Conservation (phyloP, 2,888 invertebrate species). For the Ecliptopera silaceata region DNA sequence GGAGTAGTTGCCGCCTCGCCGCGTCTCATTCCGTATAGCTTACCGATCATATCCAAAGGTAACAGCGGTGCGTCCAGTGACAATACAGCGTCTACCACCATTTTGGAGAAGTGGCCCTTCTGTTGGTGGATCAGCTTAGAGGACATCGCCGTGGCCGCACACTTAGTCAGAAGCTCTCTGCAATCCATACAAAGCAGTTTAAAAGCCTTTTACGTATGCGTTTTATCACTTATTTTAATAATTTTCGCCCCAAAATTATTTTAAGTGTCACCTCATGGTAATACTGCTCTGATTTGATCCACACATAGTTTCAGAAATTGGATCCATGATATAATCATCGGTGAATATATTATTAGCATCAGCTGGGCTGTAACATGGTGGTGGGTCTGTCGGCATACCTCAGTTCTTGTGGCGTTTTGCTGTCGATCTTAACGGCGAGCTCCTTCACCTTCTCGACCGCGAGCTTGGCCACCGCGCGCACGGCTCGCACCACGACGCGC, state of each 20-base stretch:
- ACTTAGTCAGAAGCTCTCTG: conserved; percentile 88
- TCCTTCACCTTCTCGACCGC: conserved; percentile 92
- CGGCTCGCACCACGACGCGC: conserved; percentile 94
- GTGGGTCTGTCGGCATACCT: no score
- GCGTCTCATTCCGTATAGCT: no score
- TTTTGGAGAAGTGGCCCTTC: conserved; percentile 96
- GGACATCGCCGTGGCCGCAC: conserved; percentile 98
- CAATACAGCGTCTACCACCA: conserved; percentile 99
- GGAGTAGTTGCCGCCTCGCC: no score
- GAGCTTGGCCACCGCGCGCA: conserved; percentile 91
- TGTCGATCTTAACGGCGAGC: conserved; percentile 91
- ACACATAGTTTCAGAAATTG: conserved; percentile 49
- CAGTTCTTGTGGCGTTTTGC: conserved; percentile 83
- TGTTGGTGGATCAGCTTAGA: conserved; percentile 98
- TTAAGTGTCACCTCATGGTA: conserved; percentile 37
- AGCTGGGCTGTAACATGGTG: no score
- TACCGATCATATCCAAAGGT: conserved; percentile 98
- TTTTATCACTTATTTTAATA: no score
- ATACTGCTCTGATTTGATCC: conserved; percentile 32
- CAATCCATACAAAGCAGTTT: not conserved
- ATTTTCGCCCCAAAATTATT: no score
- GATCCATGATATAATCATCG: conserved; percentile 54
- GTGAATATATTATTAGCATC: conserved; percentile 7
- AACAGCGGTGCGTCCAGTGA: conserved; percentile 90
- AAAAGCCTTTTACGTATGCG: no score